Base-by-base conservation (phyloP, 2,888 invertebrate genomes). In the Gymnoscelis rufifasciata region DNA sequence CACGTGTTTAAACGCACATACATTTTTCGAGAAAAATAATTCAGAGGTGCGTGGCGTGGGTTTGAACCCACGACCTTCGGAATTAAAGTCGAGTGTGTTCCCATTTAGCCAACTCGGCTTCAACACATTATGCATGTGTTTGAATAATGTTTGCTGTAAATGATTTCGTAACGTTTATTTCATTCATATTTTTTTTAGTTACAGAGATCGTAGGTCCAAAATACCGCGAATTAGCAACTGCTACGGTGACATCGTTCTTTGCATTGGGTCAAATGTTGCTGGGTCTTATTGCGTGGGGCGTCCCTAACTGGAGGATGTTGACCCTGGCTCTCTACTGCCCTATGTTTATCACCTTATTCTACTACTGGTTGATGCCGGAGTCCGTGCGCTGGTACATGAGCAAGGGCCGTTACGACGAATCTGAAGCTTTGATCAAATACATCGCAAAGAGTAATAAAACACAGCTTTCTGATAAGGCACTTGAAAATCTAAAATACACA, bases 191-290 rank as follows among this genome's bases (percentile, higher is more conserved):
- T 23, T 6, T 23, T 3, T 4, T 23, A 93, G 93, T 91, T 36
- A 89, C 95, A 47, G 95, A 95, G 72, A 77, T 94, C 57, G 93
- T 95, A 2, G 94, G 94, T 0, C 93, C 93, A 0, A 91, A 91
- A 40, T 91, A 91, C 47, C 89, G 95, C 26, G 93, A 94, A 0
- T 62, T 94, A 11, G 92, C 91, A 1, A 91, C 94, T 46, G 92
- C 93, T 1, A 80, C 92, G 7, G 88, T 92, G 7, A 90, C 92
- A 1, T 90, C 92, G 5, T 92, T 93, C 77, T 95, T 93, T 59
- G 92, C 94, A 0, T 59, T 92, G 4, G 95, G 95, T 0, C 93
- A 93, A 75, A 89, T 93, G 14, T 56, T 92, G 0, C 75, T 94
- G 2, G 94, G 93, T 0, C 65, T 89, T 12, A 77, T 91, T 0